Evolutionary conservation across 2,113 vertebrate genomes (phyloP), one percentile per base, ranked within the genome.

Genomic region (Dipodomys merriami): DNA sequence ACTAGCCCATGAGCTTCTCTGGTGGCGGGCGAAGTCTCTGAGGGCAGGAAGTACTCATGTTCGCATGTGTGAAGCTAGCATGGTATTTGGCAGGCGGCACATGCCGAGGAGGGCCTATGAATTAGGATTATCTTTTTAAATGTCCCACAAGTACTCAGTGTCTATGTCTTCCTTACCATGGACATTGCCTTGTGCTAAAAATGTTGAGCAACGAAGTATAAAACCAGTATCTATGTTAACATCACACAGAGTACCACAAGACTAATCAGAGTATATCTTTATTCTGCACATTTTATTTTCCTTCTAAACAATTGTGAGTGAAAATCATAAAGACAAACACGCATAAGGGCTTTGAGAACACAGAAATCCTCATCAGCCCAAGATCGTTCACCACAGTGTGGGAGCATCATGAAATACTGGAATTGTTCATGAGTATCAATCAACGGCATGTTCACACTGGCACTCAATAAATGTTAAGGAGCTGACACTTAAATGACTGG

Each of bases 151-250:
- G 23, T 94, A 49, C 60, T 69, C 85, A 67, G 35, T 80, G 19
- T 64, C 16, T 79, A n/a, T 53, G 60, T 39, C 77, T 62, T 86
- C 62, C 83, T 62, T 79, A 64, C 0, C 15, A 49, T 19, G 30
- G 23, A 22, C 25, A n/a, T 84, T 81, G 77, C 57, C 30, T 60
- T 82, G 23, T 74, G 5, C 25, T 35, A 33, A 39, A 69, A 90
- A 87, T 30, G 46, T 16, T 86, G 27, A 78, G 39, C 60, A 90
- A 74, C 46, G 65, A 73, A 20, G 0, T 25, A 30, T 46, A 57
- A 91, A 80, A 67, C 65, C 78, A 90, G 46, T 46, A 92, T 49
- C 53, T 77, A n/a, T 18, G 35, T 25, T 85, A 77, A 88, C 30
- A 69, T 57, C 29, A 65, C 10, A 64, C 1, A 10, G 6, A 35